Percentiles rank a stretch among this genome's conserved stretches.
Conservation (phyloP, 1,140 invertebrate species). For the Cylas formicarius region DNA sequence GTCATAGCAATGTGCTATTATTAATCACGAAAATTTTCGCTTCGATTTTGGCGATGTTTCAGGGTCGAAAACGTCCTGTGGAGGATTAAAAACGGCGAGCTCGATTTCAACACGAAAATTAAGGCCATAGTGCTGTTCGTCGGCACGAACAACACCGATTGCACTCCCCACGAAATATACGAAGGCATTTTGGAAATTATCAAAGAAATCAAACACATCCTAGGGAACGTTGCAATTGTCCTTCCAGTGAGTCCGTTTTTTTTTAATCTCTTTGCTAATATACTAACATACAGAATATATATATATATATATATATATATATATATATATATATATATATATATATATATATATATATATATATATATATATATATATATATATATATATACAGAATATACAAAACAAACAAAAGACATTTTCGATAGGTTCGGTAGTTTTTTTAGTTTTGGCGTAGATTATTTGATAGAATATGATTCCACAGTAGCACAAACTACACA, state of each 20-base stretch:
- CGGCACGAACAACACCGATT: constrained; percentile 63
- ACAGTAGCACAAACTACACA: too few relatives aligned
- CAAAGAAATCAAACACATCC: constrained; percentile 48
- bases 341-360: too few relatives aligned
- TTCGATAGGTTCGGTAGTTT: too few relatives aligned
- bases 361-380: too few relatives aligned
- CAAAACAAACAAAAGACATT: too few relatives aligned
- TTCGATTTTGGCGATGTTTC: constrained; percentile 14
- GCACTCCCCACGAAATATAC: constrained; percentile 55
- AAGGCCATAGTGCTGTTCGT: constrained; percentile 64
- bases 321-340: too few relatives aligned
- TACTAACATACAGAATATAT: too few relatives aligned
- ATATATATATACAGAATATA: too few relatives aligned
- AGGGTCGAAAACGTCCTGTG: constrained; percentile 64
- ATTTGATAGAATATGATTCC: too few relatives aligned
- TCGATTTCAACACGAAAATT: constrained; percentile 55
- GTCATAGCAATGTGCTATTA: not conserved
- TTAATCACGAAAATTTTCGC: not conserved
- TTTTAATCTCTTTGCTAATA: not conserved
- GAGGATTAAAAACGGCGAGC: constrained; percentile 64
- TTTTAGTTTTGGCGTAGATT: too few relatives aligned
- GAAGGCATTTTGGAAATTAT: constrained; percentile 60
- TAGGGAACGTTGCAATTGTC: constrained; percentile 52
- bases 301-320: too few relatives aligned
- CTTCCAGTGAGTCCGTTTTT: constrained; percentile 50